These are phyloP conservation scores for Eurytoma adleriae DNA, from an alignment of 2,888 invertebrate genomes.

Conservation along the genomic window DNA sequence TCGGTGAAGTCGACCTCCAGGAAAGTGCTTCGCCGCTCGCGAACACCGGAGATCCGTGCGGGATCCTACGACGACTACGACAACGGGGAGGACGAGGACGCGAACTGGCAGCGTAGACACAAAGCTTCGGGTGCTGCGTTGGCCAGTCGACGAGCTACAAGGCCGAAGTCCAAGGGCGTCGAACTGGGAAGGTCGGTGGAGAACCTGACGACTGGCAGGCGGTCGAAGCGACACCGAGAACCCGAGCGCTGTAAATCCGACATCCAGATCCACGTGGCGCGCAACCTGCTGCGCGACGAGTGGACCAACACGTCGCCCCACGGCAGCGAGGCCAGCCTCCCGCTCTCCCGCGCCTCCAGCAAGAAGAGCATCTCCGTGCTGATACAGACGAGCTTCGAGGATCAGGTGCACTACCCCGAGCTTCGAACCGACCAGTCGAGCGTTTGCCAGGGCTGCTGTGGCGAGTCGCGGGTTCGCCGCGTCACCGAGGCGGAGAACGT, in stretches of 20 bases:
- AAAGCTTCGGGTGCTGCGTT: conserved; percentile 45
- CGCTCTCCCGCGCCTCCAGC: conserved; percentile 56
- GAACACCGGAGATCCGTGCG: conserved; percentile 55
- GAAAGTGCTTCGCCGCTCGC: conserved; percentile 54
- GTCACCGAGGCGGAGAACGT: conserved; percentile 9
- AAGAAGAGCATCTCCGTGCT: conserved; percentile 67
- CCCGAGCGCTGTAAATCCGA: conserved; percentile 71
- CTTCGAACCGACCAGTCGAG: conserved; percentile 48
- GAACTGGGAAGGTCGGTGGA: conserved; percentile 71
- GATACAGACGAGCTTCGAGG: conserved; percentile 72
- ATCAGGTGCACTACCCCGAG: conserved; percentile 44
- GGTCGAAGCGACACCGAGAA: conserved; percentile 67
- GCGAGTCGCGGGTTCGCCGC: conserved; percentile 1
- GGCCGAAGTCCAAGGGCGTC: conserved; percentile 65
- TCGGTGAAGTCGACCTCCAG: conserved; percentile 20
- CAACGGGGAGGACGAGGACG: conserved; percentile 46
- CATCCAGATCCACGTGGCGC: conserved; percentile 66
- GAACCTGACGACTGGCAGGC: conserved; percentile 61
- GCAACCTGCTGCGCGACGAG: conserved; percentile 64
- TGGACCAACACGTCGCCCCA: conserved; percentile 72
- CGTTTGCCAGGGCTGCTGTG: conserved; percentile 61
- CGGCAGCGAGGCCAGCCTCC: conserved; percentile 59
- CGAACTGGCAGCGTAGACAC: conserved; percentile 35
- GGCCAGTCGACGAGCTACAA: conserved; percentile 64
- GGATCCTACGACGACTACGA: conserved; percentile 45